These are phyloP conservation scores for Strigops habroptila DNA, from an alignment of 2,113 vertebrate species.

Conservation along the genomic window DNA sequence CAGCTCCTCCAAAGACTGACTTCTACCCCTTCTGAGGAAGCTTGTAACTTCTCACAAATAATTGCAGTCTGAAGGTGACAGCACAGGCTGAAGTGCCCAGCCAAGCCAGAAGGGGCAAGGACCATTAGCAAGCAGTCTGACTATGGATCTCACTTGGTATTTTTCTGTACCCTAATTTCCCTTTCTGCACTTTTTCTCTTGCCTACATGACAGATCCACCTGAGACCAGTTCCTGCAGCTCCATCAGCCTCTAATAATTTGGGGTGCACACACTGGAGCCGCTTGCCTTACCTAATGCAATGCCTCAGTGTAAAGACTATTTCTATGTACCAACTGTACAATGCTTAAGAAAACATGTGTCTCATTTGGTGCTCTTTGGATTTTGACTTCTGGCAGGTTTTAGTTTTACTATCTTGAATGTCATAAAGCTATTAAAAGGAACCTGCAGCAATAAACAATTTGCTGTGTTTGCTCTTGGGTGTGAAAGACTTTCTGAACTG, in stretches of 20 bases:
- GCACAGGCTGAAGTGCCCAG: not conserved
- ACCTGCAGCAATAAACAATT: not conserved
- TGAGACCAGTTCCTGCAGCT: not conserved
- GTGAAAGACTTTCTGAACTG: not conserved
- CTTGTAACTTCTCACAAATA: not conserved
- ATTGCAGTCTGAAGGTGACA: not conserved
- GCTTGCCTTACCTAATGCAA: not conserved
- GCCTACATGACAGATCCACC: not conserved
- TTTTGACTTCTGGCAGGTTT: not conserved
- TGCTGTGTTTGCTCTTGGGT: not conserved
- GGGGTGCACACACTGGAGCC: not conserved
- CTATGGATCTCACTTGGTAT: not conserved
- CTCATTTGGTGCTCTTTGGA: not conserved
- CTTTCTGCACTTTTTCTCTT: not conserved
- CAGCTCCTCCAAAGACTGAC: accelerated
- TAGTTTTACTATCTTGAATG: not conserved
- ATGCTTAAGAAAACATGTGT: not conserved
- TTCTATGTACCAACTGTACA: not conserved
- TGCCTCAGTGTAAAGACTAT: not conserved
- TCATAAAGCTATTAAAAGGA: not conserved
- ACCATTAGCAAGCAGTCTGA: not conserved
- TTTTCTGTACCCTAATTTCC: not conserved
- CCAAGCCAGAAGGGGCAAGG: not conserved
- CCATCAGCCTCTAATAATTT: not conserved
- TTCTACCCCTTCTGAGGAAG: not conserved